Conservation (phyloP, 2,113 vertebrate species). For the Gymnogyps californianus region DNA sequence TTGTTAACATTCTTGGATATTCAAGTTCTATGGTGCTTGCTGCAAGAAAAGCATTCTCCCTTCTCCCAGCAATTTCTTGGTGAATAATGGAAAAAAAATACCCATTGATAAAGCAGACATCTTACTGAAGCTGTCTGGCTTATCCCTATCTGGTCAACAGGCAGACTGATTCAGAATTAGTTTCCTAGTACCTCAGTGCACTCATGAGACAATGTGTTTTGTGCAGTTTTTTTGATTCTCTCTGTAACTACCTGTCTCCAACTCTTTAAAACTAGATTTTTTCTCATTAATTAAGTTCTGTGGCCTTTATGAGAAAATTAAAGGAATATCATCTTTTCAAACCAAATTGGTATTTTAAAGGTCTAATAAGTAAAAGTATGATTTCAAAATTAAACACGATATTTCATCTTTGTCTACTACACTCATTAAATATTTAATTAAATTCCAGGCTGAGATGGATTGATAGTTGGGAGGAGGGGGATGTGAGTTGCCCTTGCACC, state of each 20-base stretch:
- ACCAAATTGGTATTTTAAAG: constrained; percentile 54
- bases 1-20: background rate
- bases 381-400: constrained; percentile 62
- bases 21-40: background rate
- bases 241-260: constrained; percentile 18
- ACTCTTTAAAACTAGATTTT: constrained; percentile 35
- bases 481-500: background rate
- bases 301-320: constrained; percentile 65
- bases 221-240: background rate
- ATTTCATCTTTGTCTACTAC: constrained; percentile 54
- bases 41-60: background rate
- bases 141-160: background rate
- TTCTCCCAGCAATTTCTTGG: background rate
- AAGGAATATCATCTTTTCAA: constrained; percentile 53
- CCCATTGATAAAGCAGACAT: background rate
- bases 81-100: background rate
- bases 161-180: background rate
- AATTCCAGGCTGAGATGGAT: constrained; percentile 1
- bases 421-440: constrained; percentile 66
- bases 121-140: background rate
- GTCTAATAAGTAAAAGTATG: constrained; percentile 51
- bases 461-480: background rate
- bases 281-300: constrained; percentile 49
- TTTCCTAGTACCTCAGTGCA: background rate
- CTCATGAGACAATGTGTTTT: background rate